Evolutionary conservation across 1,140 invertebrate genomes (phyloP), one percentile per base, ranked within the genome.

Genomic region (Leptinotarsa undecemlineata): DNA sequence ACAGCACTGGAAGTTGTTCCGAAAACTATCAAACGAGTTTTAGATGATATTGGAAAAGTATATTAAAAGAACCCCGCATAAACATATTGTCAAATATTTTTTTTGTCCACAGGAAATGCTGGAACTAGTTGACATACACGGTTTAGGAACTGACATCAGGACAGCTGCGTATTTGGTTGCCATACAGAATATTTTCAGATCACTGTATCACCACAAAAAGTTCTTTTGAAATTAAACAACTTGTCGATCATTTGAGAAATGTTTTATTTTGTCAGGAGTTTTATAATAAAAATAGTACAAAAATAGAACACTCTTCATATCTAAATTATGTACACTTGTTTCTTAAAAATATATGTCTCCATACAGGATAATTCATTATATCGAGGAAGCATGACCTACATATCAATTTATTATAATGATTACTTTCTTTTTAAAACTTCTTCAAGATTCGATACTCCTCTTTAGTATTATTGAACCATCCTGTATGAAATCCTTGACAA

Each of bases 141-240:
- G 85, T 73, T 85, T 96, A 4, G 93, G 93, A 47, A 85, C 95
- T 67, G 94, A 96, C 85, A 81, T 96, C 17, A 88, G 94, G 33
- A 94, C 92, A 23, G 94, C 95, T 20, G 94, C 94, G 3, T 97
- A 95, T 84, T 90, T 94, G 48, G 93, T 91, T 66, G 88, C 94
- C 2, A 92, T 96, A 61, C 91, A 92, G 77, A 96, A 95, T 82
- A 95, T 96, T 76, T 96, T 95, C 84, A 88, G 89, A 33, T 68
- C 71, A 48, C 79, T 82, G 20, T 79, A 71, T 57, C 66, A 80
- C 17, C 51, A 73, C 14, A 77, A 82, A 23, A 76, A 70, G 48
- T 71, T 74, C 48, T 61, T 72, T 47, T 74, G 51, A 57, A 57
- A 57, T 57, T 57, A 19, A 57, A 17, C 15, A 2, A 42, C 33